Percentiles rank a stretch among this genome's conserved stretches.
Evolutionary conservation across 2,113 vertebrate species (phyloP).

Genomic region (Dicrurus megarhynchus): DNA sequence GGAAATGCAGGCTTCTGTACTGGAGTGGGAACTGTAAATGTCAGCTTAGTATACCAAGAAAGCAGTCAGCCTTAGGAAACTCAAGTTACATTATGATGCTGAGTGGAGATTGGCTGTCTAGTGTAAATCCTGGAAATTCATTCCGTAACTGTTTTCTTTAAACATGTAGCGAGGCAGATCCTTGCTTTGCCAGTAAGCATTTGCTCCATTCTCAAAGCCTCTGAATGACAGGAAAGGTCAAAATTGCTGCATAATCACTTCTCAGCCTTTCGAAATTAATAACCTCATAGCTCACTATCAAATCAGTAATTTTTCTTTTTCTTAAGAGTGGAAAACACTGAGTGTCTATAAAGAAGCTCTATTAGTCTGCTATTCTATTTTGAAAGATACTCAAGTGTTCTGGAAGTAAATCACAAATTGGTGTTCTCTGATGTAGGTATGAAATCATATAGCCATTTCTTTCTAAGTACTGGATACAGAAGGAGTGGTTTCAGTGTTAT

Average conservation of each 20-base stretch:
- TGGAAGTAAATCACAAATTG: neutral
- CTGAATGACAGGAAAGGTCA: neutral
- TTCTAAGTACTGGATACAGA: neutral
- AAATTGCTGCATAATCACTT: neutral
- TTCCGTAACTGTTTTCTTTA: neutral
- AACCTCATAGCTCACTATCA: neutral
- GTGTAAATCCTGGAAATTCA: neutral
- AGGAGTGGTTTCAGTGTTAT: neutral
- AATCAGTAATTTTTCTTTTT: neutral
- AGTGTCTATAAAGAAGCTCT: neutral
- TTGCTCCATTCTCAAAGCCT: neutral
- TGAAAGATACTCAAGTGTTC: neutral
- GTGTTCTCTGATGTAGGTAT: neutral
- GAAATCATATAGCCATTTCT: neutral
- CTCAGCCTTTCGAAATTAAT: neutral
- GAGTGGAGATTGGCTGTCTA: neutral
- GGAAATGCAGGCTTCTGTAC: neutral
- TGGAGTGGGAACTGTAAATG: slow-evolving; percentile 1
- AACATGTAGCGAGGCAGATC: neutral
- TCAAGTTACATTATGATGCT: neutral
- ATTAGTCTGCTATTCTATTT: neutral
- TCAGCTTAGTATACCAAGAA: neutral
- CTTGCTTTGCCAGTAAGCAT: neutral
- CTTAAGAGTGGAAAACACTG: neutral
- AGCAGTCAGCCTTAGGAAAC: neutral